Evolutionary conservation across 2,113 vertebrate genomes (phyloP), one percentile per base, ranked within the genome.

Genomic region (Pelusios castaneus): DNA sequence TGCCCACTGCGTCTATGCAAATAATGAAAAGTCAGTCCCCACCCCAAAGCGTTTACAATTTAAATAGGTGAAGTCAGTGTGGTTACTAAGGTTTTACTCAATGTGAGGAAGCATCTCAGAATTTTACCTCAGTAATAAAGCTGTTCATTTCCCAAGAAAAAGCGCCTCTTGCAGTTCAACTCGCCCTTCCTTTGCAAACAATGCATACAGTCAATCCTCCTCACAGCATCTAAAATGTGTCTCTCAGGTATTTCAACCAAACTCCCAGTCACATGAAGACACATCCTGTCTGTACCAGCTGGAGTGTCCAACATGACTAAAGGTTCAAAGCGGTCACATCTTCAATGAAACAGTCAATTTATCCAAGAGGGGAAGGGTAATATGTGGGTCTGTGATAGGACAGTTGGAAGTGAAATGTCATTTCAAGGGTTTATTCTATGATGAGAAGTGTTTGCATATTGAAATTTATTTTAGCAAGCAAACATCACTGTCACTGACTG

Each of bases 391-490:
- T 51, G 67, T 9, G 24, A 79, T 81, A 81, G 81, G 76, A 81
- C 76, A 12, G 47, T 87, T 77, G 19, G 87, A 79, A 90, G 82
- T 80, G 90, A 83, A 90, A 43, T 56, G 19, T 87, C 47, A 31
- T 56, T 49, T 80, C 0, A 0, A 49, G 84, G n/a, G 31, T 91
- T 94, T 85, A 27, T 83, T 94, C 27, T 58, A 19, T 80, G 83
- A 34, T 79, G 77, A 79, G 88, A 95, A 83, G 10, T 79, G 75
- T 55, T 87, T 85, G 51, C 88, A 89, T 54, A 70, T 91, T 29
- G 12, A 1, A 45, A 88, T 94, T 92, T 91, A 91, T 80, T 95
- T 88, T 86, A 92, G 76, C 10, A 34, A 87, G 89, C 85, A 96
- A 95, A 94, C 85, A 90, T 0, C 22, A 43, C 89, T 63, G 14